Evolutionary conservation across 2,888 invertebrate genomes (phyloP).

Genomic region (Eupithecia dodoneata): DNA sequence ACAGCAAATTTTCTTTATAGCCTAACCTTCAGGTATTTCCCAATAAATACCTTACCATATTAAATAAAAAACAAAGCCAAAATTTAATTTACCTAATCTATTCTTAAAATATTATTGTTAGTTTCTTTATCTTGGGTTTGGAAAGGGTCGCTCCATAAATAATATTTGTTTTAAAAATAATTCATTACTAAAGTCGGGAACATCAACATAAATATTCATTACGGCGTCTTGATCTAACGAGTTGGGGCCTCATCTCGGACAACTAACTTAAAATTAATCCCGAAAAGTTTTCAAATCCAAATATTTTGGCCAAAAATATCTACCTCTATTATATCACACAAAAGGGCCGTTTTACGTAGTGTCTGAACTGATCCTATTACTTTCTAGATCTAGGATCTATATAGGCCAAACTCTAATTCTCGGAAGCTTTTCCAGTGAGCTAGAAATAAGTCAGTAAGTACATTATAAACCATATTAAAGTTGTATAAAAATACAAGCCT

Average conservation of each 20-base stretch:
- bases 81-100: neutral
- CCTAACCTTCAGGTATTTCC: neutral
- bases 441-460: neutral
- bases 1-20: too few species aligned
- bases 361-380: too few species aligned
- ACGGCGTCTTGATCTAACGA: constrained; percentile 28
- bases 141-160: neutral
- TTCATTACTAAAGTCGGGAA: constrained; percentile 28
- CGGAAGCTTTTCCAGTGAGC: neutral
- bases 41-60: neutral
- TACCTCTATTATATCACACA: too few species aligned
- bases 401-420: too few species aligned
- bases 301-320: neutral
- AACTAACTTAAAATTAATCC: constrained; percentile 13
- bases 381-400: too few species aligned
- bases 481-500: neutral
- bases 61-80: neutral
- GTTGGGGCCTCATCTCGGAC: constrained; percentile 17
- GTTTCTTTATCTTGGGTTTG: neutral
- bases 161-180: constrained; percentile 36
- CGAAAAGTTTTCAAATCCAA: neutral
- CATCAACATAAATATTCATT: constrained; percentile 53
- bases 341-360: too few species aligned
- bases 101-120: neutral
- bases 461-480: neutral